phyloP scores from a whole-genome alignment of 2,888 invertebrate species.

The Sialis fuliginosa region DNA sequence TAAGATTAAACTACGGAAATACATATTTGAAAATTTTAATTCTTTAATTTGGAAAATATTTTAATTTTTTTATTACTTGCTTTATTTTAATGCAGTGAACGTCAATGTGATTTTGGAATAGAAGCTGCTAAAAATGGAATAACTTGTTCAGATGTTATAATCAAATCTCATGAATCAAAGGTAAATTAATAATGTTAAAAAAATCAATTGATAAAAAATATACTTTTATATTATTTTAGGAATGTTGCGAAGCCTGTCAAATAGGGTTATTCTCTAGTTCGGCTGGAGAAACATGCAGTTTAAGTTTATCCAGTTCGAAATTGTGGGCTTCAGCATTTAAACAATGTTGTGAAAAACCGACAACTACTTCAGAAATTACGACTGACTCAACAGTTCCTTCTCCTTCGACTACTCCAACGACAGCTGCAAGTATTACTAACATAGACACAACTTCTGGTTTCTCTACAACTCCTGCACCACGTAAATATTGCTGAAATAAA shows the following conservation, averaged over 20 bases:
- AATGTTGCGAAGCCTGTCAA: constrained; percentile 46
- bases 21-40: too few relatives aligned
- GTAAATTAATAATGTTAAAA: too few relatives aligned
- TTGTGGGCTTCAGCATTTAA: constrained; percentile 41
- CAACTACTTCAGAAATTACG: constrained; percentile 11
- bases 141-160: neutral
- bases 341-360: constrained; percentile 36
- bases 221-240: constrained; percentile 17
- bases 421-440: neutral
- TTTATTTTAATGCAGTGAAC: neutral
- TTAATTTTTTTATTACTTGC: too few relatives aligned
- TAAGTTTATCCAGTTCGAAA: constrained; percentile 32
- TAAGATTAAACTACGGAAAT: too few relatives aligned
- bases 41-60: too few relatives aligned
- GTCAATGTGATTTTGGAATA: neutral
- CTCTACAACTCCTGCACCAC: neutral
- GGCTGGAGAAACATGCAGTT: constrained; percentile 34
- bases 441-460: neutral
- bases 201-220: too few relatives aligned
- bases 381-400: constrained; percentile 9
- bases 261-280: constrained; percentile 41
- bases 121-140: constrained; percentile 1
- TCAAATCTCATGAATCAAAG: too few relatives aligned
- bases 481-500: too few relatives aligned
- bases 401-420: constrained; percentile 9